Conservation (phyloP, 2,113 vertebrate genomes). For the Polyodon spathula region DNA sequence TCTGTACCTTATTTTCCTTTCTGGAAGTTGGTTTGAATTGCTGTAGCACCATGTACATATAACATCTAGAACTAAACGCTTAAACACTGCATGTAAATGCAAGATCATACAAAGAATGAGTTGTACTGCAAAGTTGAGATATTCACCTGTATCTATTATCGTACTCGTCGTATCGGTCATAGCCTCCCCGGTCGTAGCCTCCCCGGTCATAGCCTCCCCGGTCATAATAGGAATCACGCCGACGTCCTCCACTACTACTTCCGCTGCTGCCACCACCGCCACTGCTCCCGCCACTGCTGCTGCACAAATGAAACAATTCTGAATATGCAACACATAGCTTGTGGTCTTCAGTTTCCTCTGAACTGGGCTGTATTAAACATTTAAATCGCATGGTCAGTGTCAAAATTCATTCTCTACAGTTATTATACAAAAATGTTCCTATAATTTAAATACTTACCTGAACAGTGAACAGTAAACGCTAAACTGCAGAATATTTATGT, state of each 20-base stretch:
- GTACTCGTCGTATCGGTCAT: conserved; percentile 83
- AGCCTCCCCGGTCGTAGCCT: conserved; percentile 64
- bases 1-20: too few species aligned
- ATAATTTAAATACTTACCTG: too few species aligned
- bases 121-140: background rate
- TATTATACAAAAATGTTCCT: too few species aligned
- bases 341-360: too few species aligned
- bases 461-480: too few species aligned
- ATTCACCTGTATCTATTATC: conserved; percentile 79
- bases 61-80: conserved; percentile 7
- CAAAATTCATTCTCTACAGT: too few species aligned
- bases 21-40: background rate
- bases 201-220: conserved; percentile 63
- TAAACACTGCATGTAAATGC: conserved; percentile 27
- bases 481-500: too few species aligned
- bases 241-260: conserved; percentile 59
- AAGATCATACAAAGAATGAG: background rate
- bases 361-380: too few species aligned
- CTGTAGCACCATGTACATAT: too few species aligned
- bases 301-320: conserved; percentile 3
- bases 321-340: background rate
- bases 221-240: conserved; percentile 72
- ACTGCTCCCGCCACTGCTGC: conserved; percentile 22
- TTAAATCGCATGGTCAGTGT: too few species aligned
- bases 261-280: conserved; percentile 50